Evolutionary conservation across 2,797 vertebrate genomes (phyloP).

Genomic region (Geotrypetes seraphini): DNA sequence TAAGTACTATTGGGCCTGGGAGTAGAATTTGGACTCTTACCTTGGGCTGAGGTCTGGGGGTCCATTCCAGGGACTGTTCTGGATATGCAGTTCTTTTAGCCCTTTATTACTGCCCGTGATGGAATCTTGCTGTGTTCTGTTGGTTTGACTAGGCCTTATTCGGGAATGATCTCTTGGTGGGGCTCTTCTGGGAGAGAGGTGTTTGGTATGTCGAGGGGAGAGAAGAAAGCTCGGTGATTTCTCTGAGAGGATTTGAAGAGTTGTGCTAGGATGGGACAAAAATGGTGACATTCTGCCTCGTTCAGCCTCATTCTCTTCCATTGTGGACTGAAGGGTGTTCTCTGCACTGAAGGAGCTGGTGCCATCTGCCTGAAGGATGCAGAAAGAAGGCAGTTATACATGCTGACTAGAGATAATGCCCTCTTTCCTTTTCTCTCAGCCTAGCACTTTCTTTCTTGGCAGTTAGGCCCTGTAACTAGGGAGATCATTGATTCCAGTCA

Average conservation of each 20-base stretch:
- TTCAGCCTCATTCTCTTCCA: conserved; percentile 31
- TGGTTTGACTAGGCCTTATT: too few species aligned
- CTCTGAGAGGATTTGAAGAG: not conserved
- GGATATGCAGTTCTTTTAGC: conserved; percentile 28
- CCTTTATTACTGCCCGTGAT: too few species aligned
- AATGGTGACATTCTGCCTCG: not conserved
- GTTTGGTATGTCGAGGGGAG: conserved; percentile 20
- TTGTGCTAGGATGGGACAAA: conserved; percentile 5
- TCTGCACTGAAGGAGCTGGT: conserved; percentile 28
- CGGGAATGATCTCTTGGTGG: too few species aligned
- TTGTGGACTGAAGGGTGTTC: conserved; percentile 28
- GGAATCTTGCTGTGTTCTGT: too few species aligned
- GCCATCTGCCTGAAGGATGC: conserved; percentile 12
- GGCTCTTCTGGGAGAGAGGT: not conserved
- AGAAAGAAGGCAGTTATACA: not conserved
- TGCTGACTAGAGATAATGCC: too few species aligned
- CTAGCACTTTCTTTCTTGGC: too few species aligned
- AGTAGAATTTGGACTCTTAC: too few species aligned
- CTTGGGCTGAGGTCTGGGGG: conserved; percentile 47
- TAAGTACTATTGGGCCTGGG: too few species aligned
- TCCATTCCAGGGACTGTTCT: conserved; percentile 24
- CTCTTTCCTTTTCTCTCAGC: too few species aligned
- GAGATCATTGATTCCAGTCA: too few species aligned
- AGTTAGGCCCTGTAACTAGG: too few species aligned
- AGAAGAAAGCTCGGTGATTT: conserved; percentile 5